Conservation (phyloP, 2,888 invertebrate species). For the Orthonevra nobilis region DNA sequence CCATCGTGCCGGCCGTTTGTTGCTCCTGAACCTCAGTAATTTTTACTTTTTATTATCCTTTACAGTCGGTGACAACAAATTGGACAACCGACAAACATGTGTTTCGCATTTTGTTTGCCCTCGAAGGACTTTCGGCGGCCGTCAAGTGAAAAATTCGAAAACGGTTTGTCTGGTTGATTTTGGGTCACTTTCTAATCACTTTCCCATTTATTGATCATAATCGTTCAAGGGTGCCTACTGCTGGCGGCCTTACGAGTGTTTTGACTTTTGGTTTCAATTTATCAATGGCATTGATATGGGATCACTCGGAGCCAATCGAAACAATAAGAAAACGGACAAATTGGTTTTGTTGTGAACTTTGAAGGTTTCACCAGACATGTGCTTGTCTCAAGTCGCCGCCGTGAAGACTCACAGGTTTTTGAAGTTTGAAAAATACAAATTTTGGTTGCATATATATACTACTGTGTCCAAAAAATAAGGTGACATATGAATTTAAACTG, state of each 20-base stretch:
- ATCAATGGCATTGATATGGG: conserved; percentile 35
- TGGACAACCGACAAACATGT: conserved; percentile 57
- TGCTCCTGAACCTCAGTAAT: conserved; percentile 48
- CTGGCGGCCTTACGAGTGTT: conserved; percentile 29
- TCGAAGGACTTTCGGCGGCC: conserved; percentile 16
- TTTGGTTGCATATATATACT: no score
- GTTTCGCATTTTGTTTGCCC: conserved; percentile 43
- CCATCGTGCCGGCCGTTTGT: conserved; percentile 20
- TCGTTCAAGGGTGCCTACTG: conserved; percentile 44
- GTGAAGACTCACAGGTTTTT: no score
- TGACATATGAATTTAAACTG: no score
- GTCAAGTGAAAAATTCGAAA: conserved; percentile 49
- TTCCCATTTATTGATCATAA: conserved; percentile 37
- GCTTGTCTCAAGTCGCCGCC: no score
- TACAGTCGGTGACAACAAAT: conserved; percentile 61
- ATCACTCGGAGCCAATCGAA: conserved; percentile 24
- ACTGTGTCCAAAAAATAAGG: no score
- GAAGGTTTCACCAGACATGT: conserved; percentile 17
- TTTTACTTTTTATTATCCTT: conserved; percentile 65
- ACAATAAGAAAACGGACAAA: conserved; percentile 8
- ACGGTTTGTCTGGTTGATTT: conserved; percentile 16
- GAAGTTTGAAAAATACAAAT: no score
- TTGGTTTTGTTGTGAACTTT: neutral
- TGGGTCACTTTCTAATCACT: conserved; percentile 63
- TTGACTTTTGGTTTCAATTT: conserved; percentile 33